Evolutionary conservation across 2,888 invertebrate genomes (phyloP).

Genomic region (Papilio protenor): DNA sequence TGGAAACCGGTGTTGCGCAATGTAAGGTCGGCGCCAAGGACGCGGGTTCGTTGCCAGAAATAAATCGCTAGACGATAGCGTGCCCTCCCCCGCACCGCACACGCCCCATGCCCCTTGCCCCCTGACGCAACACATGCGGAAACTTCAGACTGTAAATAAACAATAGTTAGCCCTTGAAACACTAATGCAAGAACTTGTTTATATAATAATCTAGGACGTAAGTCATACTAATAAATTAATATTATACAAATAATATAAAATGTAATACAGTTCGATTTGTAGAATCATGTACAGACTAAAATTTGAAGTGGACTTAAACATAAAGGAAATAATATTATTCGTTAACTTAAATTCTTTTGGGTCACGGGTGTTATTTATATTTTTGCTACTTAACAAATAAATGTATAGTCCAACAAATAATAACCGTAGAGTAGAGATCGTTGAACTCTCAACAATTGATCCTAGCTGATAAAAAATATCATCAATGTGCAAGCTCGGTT

Average conservation of each 20-base stretch:
- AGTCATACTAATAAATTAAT: neutral
- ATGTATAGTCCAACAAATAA: neutral
- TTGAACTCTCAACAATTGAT: constrained; percentile 25
- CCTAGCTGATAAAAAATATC: constrained; percentile 18
- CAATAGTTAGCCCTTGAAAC: constrained; percentile 28
- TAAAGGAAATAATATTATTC: neutral
- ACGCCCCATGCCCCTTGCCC: constrained; percentile 27
- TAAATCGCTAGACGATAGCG: constrained; percentile 66
- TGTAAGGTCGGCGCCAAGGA: constrained; percentile 83
- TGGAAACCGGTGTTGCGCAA: constrained; percentile 83
- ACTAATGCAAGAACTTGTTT: constrained; percentile 16
- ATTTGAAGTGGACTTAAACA: neutral
- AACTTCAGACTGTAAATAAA: constrained; percentile 37
- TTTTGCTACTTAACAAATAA: neutral
- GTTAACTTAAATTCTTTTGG: neutral
- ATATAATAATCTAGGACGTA: constrained; percentile 9
- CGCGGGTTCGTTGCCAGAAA: constrained; percentile 83
- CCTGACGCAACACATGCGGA: constrained; percentile 44
- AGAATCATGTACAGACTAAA: neutral
- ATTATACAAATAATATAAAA: neutral
- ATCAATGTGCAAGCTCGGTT: constrained; percentile 25
- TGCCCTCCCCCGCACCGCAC: constrained; percentile 26
- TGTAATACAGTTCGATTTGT: neutral
- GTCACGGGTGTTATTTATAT: constrained; percentile 2
- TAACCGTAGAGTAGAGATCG: constrained; percentile 4